Percentiles rank a stretch among this genome's conserved stretches.
phyloP scores from a whole-genome alignment of 2,888 invertebrate species.

The Harpagoxenus sublaevis region DNA sequence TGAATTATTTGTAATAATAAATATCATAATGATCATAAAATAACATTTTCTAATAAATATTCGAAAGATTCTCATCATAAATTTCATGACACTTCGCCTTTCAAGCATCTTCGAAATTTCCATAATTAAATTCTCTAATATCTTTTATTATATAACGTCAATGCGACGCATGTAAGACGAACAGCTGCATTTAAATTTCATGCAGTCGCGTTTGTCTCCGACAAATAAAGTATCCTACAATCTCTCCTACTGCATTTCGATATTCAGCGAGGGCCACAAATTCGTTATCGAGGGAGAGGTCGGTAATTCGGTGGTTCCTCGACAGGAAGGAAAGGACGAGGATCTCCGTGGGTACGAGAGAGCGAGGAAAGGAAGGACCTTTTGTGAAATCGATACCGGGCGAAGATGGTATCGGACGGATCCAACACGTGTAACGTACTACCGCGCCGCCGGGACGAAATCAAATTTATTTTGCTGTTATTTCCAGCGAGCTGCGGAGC shows the following conservation, averaged over 20 bases:
- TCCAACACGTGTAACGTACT: conserved; percentile 86
- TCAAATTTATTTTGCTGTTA: conserved; percentile 84
- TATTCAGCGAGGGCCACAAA: conserved; percentile 41
- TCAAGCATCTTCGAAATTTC: background rate
- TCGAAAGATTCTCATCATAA: background rate
- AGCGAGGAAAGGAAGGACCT: conserved; percentile 75
- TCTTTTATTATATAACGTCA: background rate
- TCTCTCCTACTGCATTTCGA: conserved; percentile 14
- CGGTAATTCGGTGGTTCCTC: conserved; percentile 78
- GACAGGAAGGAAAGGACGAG: conserved; percentile 72
- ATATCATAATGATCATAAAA: background rate
- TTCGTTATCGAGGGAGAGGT: conserved; percentile 73
- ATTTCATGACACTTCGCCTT: background rate
- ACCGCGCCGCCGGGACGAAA: conserved; percentile 81
- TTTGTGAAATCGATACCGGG: conserved; percentile 85
- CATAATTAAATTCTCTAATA: background rate
- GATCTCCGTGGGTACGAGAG: conserved; percentile 30
- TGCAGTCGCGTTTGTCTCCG: background rate
- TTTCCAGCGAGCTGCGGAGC: conserved; percentile 68
- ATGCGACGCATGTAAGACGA: background rate
- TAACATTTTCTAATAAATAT: background rate
- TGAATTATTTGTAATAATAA: background rate
- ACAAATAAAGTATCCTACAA: background rate
- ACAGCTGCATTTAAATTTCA: background rate
- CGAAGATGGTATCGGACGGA: conserved; percentile 83